phyloP scores from a whole-genome alignment of 2,888 invertebrate species.

The Alloplasta piceator region DNA sequence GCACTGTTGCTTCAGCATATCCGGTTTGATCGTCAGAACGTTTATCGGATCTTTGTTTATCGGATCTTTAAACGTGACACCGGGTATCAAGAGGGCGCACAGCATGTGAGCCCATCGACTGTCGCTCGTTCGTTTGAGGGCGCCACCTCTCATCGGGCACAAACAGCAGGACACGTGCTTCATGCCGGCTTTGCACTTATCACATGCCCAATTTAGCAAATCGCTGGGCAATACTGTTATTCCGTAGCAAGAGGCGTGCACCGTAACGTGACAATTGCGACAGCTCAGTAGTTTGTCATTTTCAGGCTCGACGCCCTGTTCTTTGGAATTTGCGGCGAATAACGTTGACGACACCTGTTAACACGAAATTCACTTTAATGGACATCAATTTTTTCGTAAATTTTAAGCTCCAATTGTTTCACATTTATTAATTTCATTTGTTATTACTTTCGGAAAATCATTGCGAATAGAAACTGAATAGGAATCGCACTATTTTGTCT shows the following conservation, averaged over 20 bases:
- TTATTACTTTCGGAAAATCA: too few species aligned
- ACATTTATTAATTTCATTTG: neutral
- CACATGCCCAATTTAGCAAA: conserved; percentile 82
- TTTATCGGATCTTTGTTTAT: conserved; percentile 81
- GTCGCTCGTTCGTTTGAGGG: conserved; percentile 87
- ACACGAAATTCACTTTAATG: conserved; percentile 6
- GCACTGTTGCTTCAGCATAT: conserved; percentile 77
- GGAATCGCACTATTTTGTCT: too few species aligned
- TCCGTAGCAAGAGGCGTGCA: conserved; percentile 85
- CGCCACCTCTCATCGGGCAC: conserved; percentile 86
- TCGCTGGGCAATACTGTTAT: conserved; percentile 79
- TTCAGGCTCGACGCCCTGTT: conserved; percentile 78
- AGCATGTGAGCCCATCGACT: conserved; percentile 88
- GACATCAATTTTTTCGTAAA: neutral
- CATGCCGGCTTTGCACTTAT: conserved; percentile 81
- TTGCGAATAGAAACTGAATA: too few species aligned
- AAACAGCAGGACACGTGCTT: conserved; percentile 84
- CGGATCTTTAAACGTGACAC: conserved; percentile 85
- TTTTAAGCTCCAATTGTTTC: neutral
- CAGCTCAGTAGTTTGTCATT: conserved; percentile 84
- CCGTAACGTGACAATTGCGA: conserved; percentile 85
- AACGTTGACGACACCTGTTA: conserved; percentile 78
- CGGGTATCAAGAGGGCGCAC: conserved; percentile 87
- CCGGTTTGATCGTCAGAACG: conserved; percentile 75
- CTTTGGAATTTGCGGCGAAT: conserved; percentile 82